Evolutionary conservation across 2,888 invertebrate species (phyloP).

Genomic region (Cerceris ruficornis): DNA sequence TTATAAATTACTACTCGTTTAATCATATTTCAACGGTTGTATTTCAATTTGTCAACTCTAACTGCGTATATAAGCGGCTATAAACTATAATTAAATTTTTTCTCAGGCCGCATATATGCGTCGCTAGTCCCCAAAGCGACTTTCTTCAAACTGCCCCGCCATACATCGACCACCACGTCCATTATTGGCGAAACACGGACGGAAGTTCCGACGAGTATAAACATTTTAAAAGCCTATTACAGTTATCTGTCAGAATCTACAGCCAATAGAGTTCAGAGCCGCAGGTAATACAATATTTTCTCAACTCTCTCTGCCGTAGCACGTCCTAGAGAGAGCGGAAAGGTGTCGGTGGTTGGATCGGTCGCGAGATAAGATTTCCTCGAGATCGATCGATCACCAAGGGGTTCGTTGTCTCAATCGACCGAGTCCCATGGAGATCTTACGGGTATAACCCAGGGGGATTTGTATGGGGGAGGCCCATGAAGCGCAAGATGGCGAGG

Average conservation of each 20-base stretch:
- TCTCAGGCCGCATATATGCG: too few relatives aligned
- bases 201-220: conserved; percentile 61
- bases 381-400: conserved; percentile 66
- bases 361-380: conserved; percentile 63
- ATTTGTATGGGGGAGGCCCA: conserved; percentile 18
- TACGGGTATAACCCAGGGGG: conserved; percentile 28
- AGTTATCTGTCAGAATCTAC: conserved; percentile 61
- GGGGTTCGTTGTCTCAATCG: conserved; percentile 64
- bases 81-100: too few relatives aligned
- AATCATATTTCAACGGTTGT: too few relatives aligned
- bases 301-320: conserved; percentile 51
- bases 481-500: conserved; percentile 60
- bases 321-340: conserved; percentile 37
- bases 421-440: conserved; percentile 16
- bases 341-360: conserved; percentile 67
- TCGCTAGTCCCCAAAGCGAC: too few relatives aligned
- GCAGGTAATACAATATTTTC: conserved; percentile 68
- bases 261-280: conserved; percentile 48
- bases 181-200: conserved; percentile 57
- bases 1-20: too few relatives aligned
- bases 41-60: too few relatives aligned
- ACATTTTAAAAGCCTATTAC: conserved; percentile 70
- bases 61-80: too few relatives aligned
- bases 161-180: conserved; percentile 6
- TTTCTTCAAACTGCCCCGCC: too few relatives aligned